These are phyloP conservation scores for Percopsis transmontana DNA, from an alignment of 2,113 vertebrate species.

Conservation along the genomic window DNA sequence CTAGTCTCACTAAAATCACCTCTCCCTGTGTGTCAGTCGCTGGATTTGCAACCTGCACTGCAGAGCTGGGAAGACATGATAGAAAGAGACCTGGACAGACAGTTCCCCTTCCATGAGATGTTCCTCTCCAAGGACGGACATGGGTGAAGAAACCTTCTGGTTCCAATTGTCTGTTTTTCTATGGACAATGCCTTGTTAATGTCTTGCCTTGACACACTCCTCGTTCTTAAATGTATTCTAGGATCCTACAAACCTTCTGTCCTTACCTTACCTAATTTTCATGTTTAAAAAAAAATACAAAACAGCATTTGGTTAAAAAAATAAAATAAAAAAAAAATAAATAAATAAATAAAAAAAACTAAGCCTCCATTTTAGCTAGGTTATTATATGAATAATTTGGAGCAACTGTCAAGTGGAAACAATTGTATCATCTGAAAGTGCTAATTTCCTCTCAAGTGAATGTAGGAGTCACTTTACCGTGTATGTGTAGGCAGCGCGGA, in stretches of 20 bases:
- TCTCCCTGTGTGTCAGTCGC: slow-evolving; percentile 42
- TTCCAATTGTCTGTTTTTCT: background rate
- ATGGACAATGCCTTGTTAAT: background rate
- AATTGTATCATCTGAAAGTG: background rate
- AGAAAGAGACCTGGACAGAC: slow-evolving; percentile 85
- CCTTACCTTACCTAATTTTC: too few relatives aligned
- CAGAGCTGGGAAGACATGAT: slow-evolving; percentile 89
- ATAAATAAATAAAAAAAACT: too few relatives aligned
- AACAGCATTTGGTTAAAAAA: too few relatives aligned
- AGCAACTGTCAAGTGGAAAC: too few relatives aligned
- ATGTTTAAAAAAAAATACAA: too few relatives aligned
- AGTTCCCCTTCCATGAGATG: slow-evolving; percentile 94
- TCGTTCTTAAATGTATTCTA: too few relatives aligned
- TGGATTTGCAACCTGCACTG: slow-evolving; percentile 76
- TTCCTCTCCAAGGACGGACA: slow-evolving; percentile 86
- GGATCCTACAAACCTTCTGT: too few relatives aligned
- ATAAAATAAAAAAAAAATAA: too few relatives aligned
- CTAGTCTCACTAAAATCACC: background rate
- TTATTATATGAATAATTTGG: too few relatives aligned
- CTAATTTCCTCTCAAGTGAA: background rate
- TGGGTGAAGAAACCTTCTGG: slow-evolving; percentile 72
- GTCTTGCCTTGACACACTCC: background rate
- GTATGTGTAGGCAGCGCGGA: slow-evolving; percentile 80
- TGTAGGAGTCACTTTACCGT: slow-evolving; percentile 8
- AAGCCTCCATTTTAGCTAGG: too few relatives aligned